phyloP scores from a whole-genome alignment of 2,888 invertebrate genomes.

The Octonoba sinensis region DNA sequence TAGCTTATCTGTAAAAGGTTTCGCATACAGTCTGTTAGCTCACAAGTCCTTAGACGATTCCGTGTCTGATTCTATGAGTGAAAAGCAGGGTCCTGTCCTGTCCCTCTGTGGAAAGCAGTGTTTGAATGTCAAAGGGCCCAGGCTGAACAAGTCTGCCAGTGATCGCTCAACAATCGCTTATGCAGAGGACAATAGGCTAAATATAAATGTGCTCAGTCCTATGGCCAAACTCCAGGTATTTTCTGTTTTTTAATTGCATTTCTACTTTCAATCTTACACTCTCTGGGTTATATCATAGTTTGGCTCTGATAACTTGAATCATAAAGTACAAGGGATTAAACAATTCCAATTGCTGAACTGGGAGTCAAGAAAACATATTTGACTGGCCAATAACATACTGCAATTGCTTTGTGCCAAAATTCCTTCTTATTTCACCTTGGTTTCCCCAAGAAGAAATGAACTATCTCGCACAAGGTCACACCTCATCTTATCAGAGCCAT shows the following conservation, averaged over 20 bases:
- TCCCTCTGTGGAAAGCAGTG: conserved; percentile 71
- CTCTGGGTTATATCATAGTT: too few species aligned
- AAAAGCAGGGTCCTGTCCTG: background rate
- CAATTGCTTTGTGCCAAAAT: too few species aligned
- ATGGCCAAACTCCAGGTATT: conserved; percentile 86
- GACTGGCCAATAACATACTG: too few species aligned
- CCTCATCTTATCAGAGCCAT: too few species aligned
- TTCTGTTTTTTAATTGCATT: conserved; percentile 19
- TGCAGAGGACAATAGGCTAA: conserved; percentile 79
- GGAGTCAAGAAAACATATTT: too few species aligned
- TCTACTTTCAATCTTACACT: background rate
- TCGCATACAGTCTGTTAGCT: conserved; percentile 77
- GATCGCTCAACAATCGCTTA: conserved; percentile 74
- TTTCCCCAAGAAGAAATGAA: too few species aligned
- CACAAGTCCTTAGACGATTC: conserved; percentile 64
- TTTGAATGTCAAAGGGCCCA: conserved; percentile 74
- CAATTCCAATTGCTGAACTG: too few species aligned
- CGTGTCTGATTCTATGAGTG: background rate
- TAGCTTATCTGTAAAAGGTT: conserved; percentile 80
- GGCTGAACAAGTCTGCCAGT: conserved; percentile 74
- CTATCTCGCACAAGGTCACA: too few species aligned
- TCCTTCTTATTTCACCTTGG: too few species aligned
- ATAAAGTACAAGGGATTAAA: too few species aligned
- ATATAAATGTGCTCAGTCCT: conserved; percentile 82
- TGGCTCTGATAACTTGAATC: too few species aligned